phyloP scores from a whole-genome alignment of 1,140 invertebrate genomes.

The Sitobion miscanthi region DNA sequence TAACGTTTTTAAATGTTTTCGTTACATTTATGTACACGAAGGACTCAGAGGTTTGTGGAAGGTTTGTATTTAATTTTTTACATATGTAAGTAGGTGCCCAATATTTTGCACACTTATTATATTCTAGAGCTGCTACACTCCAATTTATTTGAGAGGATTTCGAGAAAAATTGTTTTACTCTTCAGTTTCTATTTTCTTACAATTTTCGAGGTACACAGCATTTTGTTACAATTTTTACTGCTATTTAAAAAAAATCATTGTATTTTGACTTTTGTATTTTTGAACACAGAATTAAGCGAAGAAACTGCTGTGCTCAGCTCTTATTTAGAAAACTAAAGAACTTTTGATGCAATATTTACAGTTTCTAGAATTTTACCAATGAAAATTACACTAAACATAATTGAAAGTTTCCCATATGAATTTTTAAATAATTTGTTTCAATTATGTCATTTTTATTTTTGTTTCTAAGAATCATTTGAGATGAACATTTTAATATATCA shows the following conservation, averaged over 20 bases:
- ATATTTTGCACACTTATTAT: not conserved
- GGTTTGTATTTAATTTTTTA: slow-evolving; percentile 66
- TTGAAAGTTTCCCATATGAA: not conserved
- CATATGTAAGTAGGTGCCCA: not conserved
- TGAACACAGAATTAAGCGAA: not conserved
- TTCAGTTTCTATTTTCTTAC: not conserved
- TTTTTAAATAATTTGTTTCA: not conserved
- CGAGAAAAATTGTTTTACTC: not conserved
- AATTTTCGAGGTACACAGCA: not conserved
- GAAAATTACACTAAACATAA: not conserved
- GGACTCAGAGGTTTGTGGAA: slow-evolving; percentile 86
- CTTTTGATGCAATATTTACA: not conserved
- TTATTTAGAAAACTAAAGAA: not conserved
- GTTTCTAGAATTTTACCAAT: not conserved
- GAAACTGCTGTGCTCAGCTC: not conserved
- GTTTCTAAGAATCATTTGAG: not conserved
- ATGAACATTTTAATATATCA: slow-evolving; percentile 1
- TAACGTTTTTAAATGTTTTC: slow-evolving; percentile 69
- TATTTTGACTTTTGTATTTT: not conserved
- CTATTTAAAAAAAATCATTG: not conserved
- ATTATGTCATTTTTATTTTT: not conserved
- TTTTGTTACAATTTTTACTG: not conserved
- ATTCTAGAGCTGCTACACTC: too few species aligned
- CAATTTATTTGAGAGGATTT: not conserved
- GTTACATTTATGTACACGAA: slow-evolving; percentile 79